Conservation (phyloP, 2,888 invertebrate genomes). For the Cenopis cana region DNA sequence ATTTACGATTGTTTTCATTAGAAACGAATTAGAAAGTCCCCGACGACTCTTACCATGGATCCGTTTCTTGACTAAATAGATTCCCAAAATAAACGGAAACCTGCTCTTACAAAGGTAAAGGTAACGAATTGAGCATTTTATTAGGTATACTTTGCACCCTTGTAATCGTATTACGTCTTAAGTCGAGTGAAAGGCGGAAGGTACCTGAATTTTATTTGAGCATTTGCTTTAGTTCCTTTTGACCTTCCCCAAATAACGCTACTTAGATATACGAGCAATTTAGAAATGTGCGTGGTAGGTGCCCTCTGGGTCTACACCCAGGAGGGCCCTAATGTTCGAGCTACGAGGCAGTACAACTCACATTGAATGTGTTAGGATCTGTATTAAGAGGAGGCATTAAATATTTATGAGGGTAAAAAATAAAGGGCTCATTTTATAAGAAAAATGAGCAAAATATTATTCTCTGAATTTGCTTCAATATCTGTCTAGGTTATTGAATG, state of each 20-base stretch:
- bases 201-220: constrained; percentile 42
- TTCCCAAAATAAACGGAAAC: constrained; percentile 63
- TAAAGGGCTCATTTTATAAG: background rate
- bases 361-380: constrained; percentile 20
- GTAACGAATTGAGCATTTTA: constrained; percentile 77
- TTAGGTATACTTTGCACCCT: constrained; percentile 70
- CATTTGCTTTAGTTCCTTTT: constrained; percentile 37
- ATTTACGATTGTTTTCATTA: constrained; percentile 44
- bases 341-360: constrained; percentile 27
- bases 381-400: constrained; percentile 13
- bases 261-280: constrained; percentile 24
- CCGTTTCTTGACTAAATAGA: constrained; percentile 55
- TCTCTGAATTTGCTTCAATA: background rate
- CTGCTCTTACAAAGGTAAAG: constrained; percentile 64
- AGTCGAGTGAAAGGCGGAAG: constrained; percentile 53
- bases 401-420: constrained; percentile 27
- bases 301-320: constrained; percentile 9
- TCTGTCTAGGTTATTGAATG: background rate
- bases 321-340: constrained; percentile 12
- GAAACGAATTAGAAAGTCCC: constrained; percentile 35
- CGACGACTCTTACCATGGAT: constrained; percentile 28
- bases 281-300: constrained; percentile 26
- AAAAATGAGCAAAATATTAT: background rate
- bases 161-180: constrained; percentile 68
- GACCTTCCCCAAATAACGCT: constrained; percentile 20